Base-by-base conservation (phyloP, 2,113 vertebrate genomes). In the Dasyurus viverrinus region DNA sequence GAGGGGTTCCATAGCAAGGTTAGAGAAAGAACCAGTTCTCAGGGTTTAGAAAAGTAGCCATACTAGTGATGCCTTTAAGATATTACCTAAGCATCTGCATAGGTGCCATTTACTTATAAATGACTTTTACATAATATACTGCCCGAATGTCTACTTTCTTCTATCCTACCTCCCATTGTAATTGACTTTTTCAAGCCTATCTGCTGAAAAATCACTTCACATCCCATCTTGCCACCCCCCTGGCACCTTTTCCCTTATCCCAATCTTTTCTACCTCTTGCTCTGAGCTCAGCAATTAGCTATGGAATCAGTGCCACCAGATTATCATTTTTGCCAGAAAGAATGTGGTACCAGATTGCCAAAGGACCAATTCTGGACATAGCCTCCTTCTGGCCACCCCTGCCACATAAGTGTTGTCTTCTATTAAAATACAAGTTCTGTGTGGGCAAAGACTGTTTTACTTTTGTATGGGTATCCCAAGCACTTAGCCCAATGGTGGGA, bases 41-140 rank as follows among this genome's bases (percentile, higher is more conserved):
- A 95, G 95, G 92, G 84, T 30, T 94, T 54, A 47, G 52, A 89
- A 92, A 90, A 91, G 36, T 47, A 89, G 93, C 89, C 94, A 89
- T 93, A 96, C 96, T 91, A 27, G 42, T 0, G 90, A 22, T 42
- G 3, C 48, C 42, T 48, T 6, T 8, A 42, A 57, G 52, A 8
- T 26, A 25, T 94, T 92, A 93, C 89, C 5, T 8, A n/a, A 16
- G 36, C 19, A 84, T 84, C 68, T 84, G 36, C 7, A 42, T 36
- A 23, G n/a, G 68, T 22, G 6, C 22, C 68, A 19, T 16, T 76
- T 76, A 16, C 68, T 76, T 76, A 68, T 68, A 68, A 68, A 76
- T 84, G 68, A 2, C 68, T 42, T 42, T 84, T 42, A 84, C 0
- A 22, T 42, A 22, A 84, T 42, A 8, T 84, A 84, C 68, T 84